Percentiles rank a stretch among this genome's conserved stretches.
Evolutionary conservation across 2,888 invertebrate genomes (phyloP).

Genomic region (Geophilus truncorum): DNA sequence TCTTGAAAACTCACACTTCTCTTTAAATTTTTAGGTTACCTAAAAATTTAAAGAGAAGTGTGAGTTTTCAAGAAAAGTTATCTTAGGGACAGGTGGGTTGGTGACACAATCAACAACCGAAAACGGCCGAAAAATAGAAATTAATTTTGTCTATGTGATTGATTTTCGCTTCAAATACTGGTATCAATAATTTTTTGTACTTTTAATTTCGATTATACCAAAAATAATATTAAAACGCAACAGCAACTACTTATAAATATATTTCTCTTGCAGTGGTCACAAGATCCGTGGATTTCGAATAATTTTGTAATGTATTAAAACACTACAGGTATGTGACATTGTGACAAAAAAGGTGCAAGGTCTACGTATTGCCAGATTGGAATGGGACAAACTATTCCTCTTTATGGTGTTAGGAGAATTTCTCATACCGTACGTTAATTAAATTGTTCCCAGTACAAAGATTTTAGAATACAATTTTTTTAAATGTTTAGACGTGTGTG

Average conservation of each 20-base stretch:
- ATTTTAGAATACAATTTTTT: neutral
- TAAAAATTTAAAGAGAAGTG: no score
- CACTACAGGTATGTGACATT: no score
- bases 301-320: no score
- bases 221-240: neutral
- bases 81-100: no score
- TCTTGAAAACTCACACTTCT: no score
- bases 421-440: neutral
- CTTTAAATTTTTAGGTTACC: no score
- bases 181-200: neutral
- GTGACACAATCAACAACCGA: no score
- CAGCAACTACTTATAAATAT: neutral
- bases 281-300: neutral
- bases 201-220: neutral
- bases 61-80: no score
- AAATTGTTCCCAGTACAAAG: neutral
- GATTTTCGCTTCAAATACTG: neutral
- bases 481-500: constrained; percentile 5
- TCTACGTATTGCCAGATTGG: neutral
- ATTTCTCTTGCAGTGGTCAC: constrained; percentile 6
- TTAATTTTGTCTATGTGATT: neutral
- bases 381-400: neutral
- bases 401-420: neutral
- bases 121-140: neutral
- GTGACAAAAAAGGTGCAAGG: neutral